Evolutionary conservation across 2,113 vertebrate species (phyloP), one percentile per base, ranked within the genome.

Genomic region (Dissostichus mawsoni): DNA sequence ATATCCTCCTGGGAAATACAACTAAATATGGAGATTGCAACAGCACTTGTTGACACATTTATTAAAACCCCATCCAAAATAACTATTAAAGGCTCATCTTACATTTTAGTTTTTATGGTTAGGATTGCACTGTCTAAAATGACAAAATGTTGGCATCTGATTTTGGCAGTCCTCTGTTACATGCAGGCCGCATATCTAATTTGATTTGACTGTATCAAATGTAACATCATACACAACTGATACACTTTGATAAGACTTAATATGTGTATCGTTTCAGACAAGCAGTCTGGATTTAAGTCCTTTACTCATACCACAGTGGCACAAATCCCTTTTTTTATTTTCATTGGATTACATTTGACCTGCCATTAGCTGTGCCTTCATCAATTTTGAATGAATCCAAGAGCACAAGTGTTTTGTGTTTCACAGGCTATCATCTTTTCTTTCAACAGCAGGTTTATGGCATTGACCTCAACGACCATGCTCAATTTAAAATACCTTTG

Each of bases 371-470:
- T 80, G 66, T 63, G 51, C 67, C 75, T 85, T 90, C 65, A 84
- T 80, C 77, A 85, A 76, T 85, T 85, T 87, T 81, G 79, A 86
- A 87, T 74, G 78, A 83, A 71, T 81, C 73, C 51, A 41, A 33
- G 36, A 84, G 58, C 76, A 55, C 78, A 80, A 76, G 90, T 88
- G 84, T 92, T 93, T 93, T 87, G 92, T 93, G 87, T 86, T 92
- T 86, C 73, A 80, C 72, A 83, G 74, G 78, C 87, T 76, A 78
- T 92, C 90, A 92, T 92, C 76, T 77, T 78, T 52, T 70, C 75
- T 77, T 56, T 23, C 56, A 74, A 73, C 50, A 79, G 74, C 84
- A 86, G 86, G 76, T 94, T 94, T 92, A 92, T 88, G 70, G 73
- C 81, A 63, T 20, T 85, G 68, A 78, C 74, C 57, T 83, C 73